phyloP scores from a whole-genome alignment of 2,888 invertebrate species.

The Acronicta alni region DNA sequence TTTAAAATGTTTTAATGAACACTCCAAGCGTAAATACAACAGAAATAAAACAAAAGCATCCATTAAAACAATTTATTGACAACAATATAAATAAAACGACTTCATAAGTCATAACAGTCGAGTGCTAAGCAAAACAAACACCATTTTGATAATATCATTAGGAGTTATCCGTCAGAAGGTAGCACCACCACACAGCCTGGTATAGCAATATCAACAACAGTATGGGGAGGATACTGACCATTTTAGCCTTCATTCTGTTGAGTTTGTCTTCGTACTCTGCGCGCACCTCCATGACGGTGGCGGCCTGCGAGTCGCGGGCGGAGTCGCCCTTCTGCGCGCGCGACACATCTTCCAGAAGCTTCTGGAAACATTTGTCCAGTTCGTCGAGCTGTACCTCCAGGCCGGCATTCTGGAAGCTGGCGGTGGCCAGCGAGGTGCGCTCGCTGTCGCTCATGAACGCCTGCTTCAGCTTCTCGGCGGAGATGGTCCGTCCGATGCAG shows the following conservation, averaged over 20 bases:
- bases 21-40: constrained; percentile 61
- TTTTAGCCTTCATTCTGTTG: constrained; percentile 94
- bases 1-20: constrained; percentile 71
- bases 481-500: constrained; percentile 71
- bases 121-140: constrained; percentile 65
- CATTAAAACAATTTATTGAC: constrained; percentile 76
- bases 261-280: constrained; percentile 93
- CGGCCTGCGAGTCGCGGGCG: constrained; percentile 67
- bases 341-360: constrained; percentile 74
- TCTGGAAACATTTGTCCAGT: constrained; percentile 81
- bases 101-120: constrained; percentile 69
- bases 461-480: constrained; percentile 80
- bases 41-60: constrained; percentile 83
- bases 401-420: constrained; percentile 75
- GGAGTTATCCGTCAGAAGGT: constrained; percentile 77
- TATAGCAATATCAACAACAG: constrained; percentile 84
- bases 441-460: constrained; percentile 76
- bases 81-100: constrained; percentile 67
- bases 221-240: constrained; percentile 91
- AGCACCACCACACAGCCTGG: constrained; percentile 87
- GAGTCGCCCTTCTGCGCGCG: constrained; percentile 72
- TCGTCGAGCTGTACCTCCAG: constrained; percentile 80
- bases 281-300: constrained; percentile 88
- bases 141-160: constrained; percentile 58
- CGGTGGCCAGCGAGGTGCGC: constrained; percentile 65